Conservation (phyloP, 2,113 vertebrate species). For the Ptilonorhynchus violaceus region DNA sequence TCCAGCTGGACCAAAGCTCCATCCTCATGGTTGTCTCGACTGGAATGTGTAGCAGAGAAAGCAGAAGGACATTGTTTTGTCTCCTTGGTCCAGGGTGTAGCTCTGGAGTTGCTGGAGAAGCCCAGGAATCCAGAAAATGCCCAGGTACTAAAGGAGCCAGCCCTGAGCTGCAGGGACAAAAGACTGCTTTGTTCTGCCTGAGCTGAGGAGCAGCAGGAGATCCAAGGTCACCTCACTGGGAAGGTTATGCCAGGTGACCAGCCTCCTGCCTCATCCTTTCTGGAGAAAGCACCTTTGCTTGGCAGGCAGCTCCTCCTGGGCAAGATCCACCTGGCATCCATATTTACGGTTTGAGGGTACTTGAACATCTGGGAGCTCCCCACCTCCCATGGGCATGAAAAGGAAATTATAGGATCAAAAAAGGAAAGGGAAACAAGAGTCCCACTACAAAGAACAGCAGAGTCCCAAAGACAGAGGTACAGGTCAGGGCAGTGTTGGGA, state of each 20-base stretch:
- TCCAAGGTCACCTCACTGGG: neutral
- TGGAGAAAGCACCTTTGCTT: neutral
- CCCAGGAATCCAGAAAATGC: neutral
- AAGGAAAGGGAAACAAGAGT: neutral
- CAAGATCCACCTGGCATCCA: neutral
- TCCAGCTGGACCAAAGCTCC: conserved; percentile 28
- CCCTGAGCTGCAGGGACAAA: neutral
- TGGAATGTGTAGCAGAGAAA: neutral
- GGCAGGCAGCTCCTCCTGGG: neutral
- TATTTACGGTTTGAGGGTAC: neutral
- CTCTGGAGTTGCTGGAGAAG: neutral
- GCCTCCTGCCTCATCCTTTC: neutral
- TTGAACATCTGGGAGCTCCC: neutral
- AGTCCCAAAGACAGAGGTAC: neutral
- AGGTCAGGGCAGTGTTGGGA: neutral
- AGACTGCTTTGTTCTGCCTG: conserved; percentile 1
- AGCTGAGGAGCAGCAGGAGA: neutral
- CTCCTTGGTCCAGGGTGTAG: neutral
- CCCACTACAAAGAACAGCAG: neutral
- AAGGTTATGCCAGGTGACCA: neutral
- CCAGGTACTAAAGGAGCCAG: neutral
- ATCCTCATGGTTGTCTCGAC: neutral
- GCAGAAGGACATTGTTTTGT: neutral
- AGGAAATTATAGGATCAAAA: neutral
- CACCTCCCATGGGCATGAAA: neutral